A percentile compares a stretch with the other conserved stretches of the same genome.
These are phyloP conservation scores for Folsomia candida DNA, from an alignment of 2,888 invertebrate species.

Conservation along the genomic window DNA sequence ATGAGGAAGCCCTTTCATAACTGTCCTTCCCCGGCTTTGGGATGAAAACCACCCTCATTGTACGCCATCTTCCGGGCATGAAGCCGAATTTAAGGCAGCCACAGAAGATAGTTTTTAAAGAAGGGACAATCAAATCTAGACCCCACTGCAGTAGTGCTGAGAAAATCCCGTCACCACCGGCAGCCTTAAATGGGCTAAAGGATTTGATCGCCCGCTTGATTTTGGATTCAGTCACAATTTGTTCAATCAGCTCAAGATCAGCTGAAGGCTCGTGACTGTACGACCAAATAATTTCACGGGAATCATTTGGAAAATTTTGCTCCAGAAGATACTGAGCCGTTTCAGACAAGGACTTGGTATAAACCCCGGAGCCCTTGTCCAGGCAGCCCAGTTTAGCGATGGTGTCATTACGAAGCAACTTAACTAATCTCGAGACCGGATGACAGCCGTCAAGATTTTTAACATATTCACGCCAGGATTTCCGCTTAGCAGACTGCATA, in stretches of 20 bases:
- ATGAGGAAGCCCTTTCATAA: constrained; percentile 19
- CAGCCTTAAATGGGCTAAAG: constrained; percentile 25
- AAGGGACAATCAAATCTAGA: background rate
- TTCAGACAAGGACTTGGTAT: constrained; percentile 2
- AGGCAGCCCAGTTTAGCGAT: constrained; percentile 8
- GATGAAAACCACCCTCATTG: constrained; percentile 21
- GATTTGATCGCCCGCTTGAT: constrained; percentile 1
- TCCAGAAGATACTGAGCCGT: constrained; percentile 9
- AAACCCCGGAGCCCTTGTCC: background rate
- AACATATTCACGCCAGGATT: constrained; percentile 8
- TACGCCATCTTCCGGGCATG: constrained; percentile 15
- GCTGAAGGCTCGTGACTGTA: background rate
- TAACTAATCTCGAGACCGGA: constrained; percentile 8
- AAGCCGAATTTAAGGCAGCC: background rate
- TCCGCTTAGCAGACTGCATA: constrained; percentile 3
- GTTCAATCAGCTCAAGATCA: background rate
- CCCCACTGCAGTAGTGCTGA: constrained; percentile 17
- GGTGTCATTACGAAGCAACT: constrained; percentile 3
- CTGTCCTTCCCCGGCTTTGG: too few relatives aligned
- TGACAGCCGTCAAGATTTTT: background rate
- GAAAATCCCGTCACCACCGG: constrained; percentile 28
- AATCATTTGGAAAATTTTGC: constrained; percentile 18
- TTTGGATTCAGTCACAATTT: background rate
- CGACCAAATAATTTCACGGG: background rate
- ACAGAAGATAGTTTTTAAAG: background rate